Evolutionary conservation across 2,797 vertebrate genomes (phyloP), one percentile per base, ranked within the genome.

Genomic region (Typhlichthys subterraneus): DNA sequence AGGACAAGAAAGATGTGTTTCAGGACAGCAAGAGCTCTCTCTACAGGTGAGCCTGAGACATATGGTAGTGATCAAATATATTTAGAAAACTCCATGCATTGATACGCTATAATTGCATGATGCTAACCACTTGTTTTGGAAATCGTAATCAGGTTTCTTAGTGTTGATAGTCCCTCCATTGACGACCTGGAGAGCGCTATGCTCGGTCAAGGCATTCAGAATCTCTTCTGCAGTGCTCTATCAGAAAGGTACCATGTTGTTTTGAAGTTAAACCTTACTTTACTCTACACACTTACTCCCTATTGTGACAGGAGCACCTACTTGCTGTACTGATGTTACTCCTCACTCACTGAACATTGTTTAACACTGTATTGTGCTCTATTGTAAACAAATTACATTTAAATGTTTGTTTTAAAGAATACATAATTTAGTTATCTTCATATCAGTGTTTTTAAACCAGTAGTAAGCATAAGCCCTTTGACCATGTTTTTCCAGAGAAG

Each of bases 1-100:
- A 91, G 87, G 93, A 94, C 67, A 94, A 91, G 63, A 93, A 90
- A 1, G 85, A 86, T 12, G 76, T 72, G 11, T 92, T 92, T 67
- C 94, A 95, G 72, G 96, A 97, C 83, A 94, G 93, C 64, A 95
- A 89, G 73, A 92, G 89, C 42, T 92, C 94, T 68, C 90, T 97
- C 53, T 97, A 98, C 80, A 92, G 95, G 62, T 96, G 88, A 49
- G 7, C 12, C 1, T 4, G 5, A 38, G 29, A 8, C 29, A 48
- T 48, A 14, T 48, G 12, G 12, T 42, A 8, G 9, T 42, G 38
- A 42, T 42, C 23, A 2, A 9, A 1, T 9, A 38, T 38, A 42
- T 42, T 7, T 42, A 42, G 38, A 9, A 42, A 42, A 42, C 38
- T 1, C 38, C 38, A 42, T 42, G 38, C 38, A 42, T 42, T 7